Evolutionary conservation across 2,888 invertebrate genomes (phyloP).

Genomic region (Cantharis flavilabris): DNA sequence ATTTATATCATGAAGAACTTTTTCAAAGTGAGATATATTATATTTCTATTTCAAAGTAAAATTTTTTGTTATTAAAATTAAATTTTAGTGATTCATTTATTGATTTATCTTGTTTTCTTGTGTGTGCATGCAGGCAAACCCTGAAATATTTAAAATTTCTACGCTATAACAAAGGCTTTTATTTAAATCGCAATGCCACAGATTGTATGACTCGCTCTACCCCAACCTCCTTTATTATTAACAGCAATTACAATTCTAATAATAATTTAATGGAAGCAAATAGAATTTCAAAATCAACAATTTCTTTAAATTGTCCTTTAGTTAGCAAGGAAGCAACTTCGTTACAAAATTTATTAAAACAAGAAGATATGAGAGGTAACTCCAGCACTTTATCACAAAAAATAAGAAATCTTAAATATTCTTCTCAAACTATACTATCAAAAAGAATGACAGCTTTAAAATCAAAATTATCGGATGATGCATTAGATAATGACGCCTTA

Average conservation of each 20-base stretch:
- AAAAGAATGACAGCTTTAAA: conserved; percentile 67
- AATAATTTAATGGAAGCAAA: conserved; percentile 18
- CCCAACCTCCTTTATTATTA: neutral
- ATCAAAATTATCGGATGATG: conserved; percentile 60
- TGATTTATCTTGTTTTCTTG: conserved; percentile 16
- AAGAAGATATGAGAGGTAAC: conserved; percentile 65
- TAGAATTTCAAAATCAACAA: conserved; percentile 29
- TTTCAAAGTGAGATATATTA: neutral
- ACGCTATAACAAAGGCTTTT: conserved; percentile 51
- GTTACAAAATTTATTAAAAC: conserved; percentile 55
- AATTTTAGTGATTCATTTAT: neutral
- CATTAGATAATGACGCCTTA: conserved; percentile 50
- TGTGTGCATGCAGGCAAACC: conserved; percentile 47
- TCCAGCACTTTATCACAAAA: conserved; percentile 60
- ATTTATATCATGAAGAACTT: neutral
- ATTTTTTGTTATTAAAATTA: neutral
- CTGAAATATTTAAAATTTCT: conserved; percentile 54
- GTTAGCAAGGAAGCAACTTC: conserved; percentile 32
- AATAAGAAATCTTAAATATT: conserved; percentile 66
- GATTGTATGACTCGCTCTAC: conserved; percentile 29
- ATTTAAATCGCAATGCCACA: conserved; percentile 43
- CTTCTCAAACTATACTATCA: conserved; percentile 65
- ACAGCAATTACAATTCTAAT: neutral
- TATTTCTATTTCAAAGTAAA: neutral
- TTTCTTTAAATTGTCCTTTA: conserved; percentile 37